phyloP scores from a whole-genome alignment of 2,797 vertebrate genomes.

The Cyprinella venusta region DNA sequence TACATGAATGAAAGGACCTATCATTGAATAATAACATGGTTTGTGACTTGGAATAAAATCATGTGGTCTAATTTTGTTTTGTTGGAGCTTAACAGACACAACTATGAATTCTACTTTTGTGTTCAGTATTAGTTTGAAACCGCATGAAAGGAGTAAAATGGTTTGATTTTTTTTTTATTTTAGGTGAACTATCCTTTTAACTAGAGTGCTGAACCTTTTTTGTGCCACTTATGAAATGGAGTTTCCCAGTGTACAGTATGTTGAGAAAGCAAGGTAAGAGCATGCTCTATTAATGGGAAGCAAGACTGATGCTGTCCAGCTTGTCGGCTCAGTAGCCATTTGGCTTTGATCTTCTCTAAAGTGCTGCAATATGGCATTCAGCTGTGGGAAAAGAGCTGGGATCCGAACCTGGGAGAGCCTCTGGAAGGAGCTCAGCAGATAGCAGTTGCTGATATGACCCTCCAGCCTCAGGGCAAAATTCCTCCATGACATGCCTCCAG shows the following conservation, averaged over 20 bases:
- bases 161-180: neutral
- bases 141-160: neutral
- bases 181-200: neutral
- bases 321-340: conserved; percentile 51
- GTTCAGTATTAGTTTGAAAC: neutral
- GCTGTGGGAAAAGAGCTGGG: conserved; percentile 68
- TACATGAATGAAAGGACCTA: neutral
- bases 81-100: neutral
- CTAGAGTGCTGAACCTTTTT: neutral
- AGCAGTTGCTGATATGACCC: conserved; percentile 40
- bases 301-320: conserved; percentile 53
- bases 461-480: conserved; percentile 66
- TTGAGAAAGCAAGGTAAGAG: conserved; percentile 53
- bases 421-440: conserved; percentile 55
- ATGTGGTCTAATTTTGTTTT: neutral
- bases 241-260: neutral
- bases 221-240: neutral
- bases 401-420: conserved; percentile 60
- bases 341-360: conserved; percentile 67
- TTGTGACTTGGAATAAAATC: neutral
- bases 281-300: conserved; percentile 47
- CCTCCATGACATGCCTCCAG: conserved; percentile 70
- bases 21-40: neutral
- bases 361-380: conserved; percentile 64
- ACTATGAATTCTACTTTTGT: neutral